Evolutionary conservation across 2,797 vertebrate genomes (phyloP).

Genomic region (Anableps anableps): DNA sequence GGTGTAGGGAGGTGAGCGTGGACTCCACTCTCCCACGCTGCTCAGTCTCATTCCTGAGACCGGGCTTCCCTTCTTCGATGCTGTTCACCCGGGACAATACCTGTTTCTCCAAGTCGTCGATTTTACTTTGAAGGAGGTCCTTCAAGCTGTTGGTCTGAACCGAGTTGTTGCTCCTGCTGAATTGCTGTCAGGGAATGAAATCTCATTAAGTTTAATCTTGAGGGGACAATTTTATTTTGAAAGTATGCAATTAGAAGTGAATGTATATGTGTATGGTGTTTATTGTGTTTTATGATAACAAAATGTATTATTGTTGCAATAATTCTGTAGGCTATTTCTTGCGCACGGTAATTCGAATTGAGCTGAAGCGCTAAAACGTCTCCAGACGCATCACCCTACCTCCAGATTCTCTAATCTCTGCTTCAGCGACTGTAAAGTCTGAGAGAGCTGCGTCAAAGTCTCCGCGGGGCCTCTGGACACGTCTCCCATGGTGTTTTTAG

Average conservation of each 20-base stretch:
- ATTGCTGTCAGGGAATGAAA: slow-evolving; percentile 82
- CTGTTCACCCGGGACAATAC: slow-evolving; percentile 95
- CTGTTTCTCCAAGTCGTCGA: slow-evolving; percentile 96
- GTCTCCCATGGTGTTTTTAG: slow-evolving; percentile 96
- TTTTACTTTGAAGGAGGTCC: slow-evolving; percentile 95
- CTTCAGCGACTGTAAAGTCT: slow-evolving; percentile 96
- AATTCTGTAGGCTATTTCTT: neutral
- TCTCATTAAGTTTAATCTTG: neutral
- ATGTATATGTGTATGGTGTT: too few species aligned
- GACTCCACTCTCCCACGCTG: slow-evolving; percentile 94
- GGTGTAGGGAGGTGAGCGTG: slow-evolving; percentile 93
- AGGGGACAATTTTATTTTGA: neutral
- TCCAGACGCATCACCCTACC: slow-evolving; percentile 75
- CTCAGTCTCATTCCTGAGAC: slow-evolving; percentile 90
- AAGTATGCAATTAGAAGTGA: neutral
- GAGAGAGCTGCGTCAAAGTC: slow-evolving; percentile 92
- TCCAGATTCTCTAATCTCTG: slow-evolving; percentile 94
- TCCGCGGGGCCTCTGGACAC: slow-evolving; percentile 92
- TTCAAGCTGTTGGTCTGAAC: slow-evolving; percentile 93
- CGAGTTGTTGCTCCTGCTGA: slow-evolving; percentile 93
- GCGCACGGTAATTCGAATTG: neutral
- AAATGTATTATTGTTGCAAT: neutral
- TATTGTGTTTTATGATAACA: neutral
- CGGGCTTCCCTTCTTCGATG: slow-evolving; percentile 92
- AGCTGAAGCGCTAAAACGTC: slow-evolving; percentile 25